These are phyloP conservation scores for Diploptera punctata DNA, from an alignment of 2,888 invertebrate species.

Conservation along the genomic window DNA sequence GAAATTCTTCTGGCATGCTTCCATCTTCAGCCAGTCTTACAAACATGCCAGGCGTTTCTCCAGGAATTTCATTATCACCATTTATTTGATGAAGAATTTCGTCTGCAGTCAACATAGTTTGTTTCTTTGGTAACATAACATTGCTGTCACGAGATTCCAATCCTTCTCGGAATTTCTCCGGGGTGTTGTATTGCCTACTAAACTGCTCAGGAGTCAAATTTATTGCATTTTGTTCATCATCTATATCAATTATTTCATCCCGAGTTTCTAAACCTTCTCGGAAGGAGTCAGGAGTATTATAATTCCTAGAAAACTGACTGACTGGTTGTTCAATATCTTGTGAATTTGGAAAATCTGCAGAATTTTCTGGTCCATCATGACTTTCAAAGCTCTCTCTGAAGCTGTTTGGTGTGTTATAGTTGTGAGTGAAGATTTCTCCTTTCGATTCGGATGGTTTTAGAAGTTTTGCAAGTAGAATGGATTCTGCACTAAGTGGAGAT, in stretches of 20 bases:
- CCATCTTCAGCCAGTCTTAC: not conserved
- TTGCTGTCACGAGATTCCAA: conserved; percentile 53
- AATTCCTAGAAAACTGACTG: conserved; percentile 45
- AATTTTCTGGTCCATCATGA: conserved; percentile 45
- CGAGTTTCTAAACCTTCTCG: conserved; percentile 56
- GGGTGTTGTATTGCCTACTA: conserved; percentile 55
- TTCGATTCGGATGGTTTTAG: not conserved
- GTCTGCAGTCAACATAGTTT: not conserved
- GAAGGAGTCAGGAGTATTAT: conserved; percentile 59
- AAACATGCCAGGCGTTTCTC: not conserved
- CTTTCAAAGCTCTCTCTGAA: conserved; percentile 57
- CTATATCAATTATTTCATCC: conserved; percentile 43
- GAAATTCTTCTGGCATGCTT: conserved; percentile 6
- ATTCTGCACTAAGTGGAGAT: conserved; percentile 11
- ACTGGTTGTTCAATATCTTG: not conserved
- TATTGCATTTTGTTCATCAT: not conserved
- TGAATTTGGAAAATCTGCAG: too few species aligned
- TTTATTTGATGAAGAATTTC: not conserved
- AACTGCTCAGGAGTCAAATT: conserved; percentile 7
- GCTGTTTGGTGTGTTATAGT: conserved; percentile 58
- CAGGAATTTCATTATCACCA: conserved; percentile 29
- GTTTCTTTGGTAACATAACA: not conserved
- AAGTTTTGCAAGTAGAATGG: conserved; percentile 12
- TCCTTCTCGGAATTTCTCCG: conserved; percentile 57
- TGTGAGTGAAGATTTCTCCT: conserved; percentile 49